Conservation (phyloP, 2,113 vertebrate species). For the Puntigrus tetrazona region DNA sequence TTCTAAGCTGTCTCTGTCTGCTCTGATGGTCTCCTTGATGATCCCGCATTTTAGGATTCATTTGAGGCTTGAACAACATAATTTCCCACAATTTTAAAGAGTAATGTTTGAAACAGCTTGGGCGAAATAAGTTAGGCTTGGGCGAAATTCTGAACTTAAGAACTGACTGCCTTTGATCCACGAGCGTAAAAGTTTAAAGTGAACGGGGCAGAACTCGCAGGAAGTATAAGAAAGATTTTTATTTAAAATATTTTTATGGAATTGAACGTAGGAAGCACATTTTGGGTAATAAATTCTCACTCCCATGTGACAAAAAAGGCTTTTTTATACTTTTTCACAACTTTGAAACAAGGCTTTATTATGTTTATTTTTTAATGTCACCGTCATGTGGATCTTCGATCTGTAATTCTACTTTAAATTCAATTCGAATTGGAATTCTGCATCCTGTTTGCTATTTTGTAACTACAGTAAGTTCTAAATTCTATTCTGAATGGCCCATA, state of each 20-base stretch:
- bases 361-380: too few relatives aligned
- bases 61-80: background rate
- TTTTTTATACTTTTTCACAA: background rate
- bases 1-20: background rate
- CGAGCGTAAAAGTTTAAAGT: background rate
- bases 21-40: background rate
- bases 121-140: background rate
- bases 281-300: background rate
- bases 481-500: background rate
- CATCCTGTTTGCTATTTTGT: background rate
- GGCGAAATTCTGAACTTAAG: background rate
- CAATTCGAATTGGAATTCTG: background rate
- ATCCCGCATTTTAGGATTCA: background rate
- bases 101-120: background rate
- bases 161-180: background rate
- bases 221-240: background rate
- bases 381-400: too few relatives aligned
- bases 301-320: too few relatives aligned
- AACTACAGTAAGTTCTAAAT: background rate
- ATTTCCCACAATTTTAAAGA: background rate
- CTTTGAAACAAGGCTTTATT: background rate
- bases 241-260: too few relatives aligned
- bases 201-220: too few relatives aligned
- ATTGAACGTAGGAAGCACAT: too few relatives aligned
- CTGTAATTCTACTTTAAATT: too few relatives aligned